These are phyloP conservation scores for Acrossocheilus wenchowensis DNA, from an alignment of 2,797 vertebrate genomes.

Conservation along the genomic window DNA sequence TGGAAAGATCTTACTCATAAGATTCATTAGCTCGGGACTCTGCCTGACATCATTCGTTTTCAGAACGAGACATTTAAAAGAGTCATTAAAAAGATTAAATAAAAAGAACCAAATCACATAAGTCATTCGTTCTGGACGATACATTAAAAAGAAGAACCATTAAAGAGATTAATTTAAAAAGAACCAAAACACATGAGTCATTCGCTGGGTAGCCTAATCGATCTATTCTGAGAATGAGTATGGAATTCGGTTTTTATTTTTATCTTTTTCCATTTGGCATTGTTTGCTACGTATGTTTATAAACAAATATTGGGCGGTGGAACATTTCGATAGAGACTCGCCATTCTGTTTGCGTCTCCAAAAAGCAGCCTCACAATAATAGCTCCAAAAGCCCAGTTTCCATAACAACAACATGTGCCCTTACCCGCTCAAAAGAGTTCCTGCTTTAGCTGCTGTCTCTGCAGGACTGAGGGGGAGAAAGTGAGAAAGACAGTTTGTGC, in stretches of 20 bases:
- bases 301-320: background rate
- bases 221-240: background rate
- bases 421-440: slow-evolving; percentile 45
- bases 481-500: slow-evolving; percentile 11
- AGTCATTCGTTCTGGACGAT: background rate
- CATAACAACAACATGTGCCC: slow-evolving; percentile 75
- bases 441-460: slow-evolving; percentile 49
- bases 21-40: background rate
- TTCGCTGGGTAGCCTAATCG: too few species aligned
- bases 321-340: slow-evolving; percentile 13
- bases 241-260: background rate
- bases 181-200: background rate
- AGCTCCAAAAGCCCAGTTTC: slow-evolving; percentile 69
- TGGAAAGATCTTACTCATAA: background rate
- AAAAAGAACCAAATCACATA: background rate
- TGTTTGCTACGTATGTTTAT: background rate
- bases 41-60: background rate
- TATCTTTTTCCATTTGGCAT: background rate
- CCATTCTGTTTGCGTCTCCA: slow-evolving; percentile 37
- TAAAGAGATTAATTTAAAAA: background rate
- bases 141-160: background rate
- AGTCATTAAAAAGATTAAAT: background rate
- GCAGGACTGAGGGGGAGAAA: slow-evolving; percentile 31
- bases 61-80: background rate
- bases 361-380: slow-evolving; percentile 34